These are phyloP conservation scores for Hirundichthys speculiger DNA, from an alignment of 2,113 vertebrate genomes.

Conservation along the genomic window DNA sequence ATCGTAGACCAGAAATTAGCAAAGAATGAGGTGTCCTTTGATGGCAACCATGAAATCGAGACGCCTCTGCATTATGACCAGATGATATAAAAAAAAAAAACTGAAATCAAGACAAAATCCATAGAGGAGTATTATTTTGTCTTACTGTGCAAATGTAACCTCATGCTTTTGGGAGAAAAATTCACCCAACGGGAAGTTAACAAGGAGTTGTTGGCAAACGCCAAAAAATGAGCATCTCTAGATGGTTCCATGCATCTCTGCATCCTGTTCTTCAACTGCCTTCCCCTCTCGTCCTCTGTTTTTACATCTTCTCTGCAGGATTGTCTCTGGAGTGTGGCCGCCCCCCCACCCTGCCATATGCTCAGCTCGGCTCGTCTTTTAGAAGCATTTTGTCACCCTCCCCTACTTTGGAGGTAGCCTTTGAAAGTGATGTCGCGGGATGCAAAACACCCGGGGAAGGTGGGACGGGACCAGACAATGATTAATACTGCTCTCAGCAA, in stretches of 20 bases:
- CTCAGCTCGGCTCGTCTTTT: conserved; percentile 42
- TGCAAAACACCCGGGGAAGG: conserved; percentile 66
- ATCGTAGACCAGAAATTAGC: too few relatives aligned
- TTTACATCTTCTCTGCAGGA: conserved; percentile 44
- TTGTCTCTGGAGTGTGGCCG: conserved; percentile 29
- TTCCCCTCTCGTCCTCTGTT: conserved; percentile 1
- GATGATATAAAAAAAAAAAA: too few relatives aligned
- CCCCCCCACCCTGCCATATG: conserved; percentile 44
- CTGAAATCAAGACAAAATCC: conserved; percentile 9
- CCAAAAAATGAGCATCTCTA: conserved; percentile 32
- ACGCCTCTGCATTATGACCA: too few relatives aligned
- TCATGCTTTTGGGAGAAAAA: background rate
- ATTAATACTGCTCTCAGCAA: conserved; percentile 64
- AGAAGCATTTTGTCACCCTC: conserved; percentile 67
- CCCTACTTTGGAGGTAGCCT: conserved; percentile 50
- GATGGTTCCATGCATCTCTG: conserved; percentile 27
- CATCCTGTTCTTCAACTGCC: conserved; percentile 4
- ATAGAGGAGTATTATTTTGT: conserved; percentile 21
- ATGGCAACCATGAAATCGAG: too few relatives aligned
- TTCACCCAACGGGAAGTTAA: conserved; percentile 1
- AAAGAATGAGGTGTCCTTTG: too few relatives aligned
- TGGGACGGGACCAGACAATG: conserved; percentile 66
- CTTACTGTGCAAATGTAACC: background rate
- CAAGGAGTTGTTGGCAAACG: conserved; percentile 17
- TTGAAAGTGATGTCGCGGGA: conserved; percentile 56